Evolutionary conservation across 2,797 vertebrate species (phyloP), one percentile per base, ranked within the genome.

Genomic region (Gadopsis bispinosus): DNA sequence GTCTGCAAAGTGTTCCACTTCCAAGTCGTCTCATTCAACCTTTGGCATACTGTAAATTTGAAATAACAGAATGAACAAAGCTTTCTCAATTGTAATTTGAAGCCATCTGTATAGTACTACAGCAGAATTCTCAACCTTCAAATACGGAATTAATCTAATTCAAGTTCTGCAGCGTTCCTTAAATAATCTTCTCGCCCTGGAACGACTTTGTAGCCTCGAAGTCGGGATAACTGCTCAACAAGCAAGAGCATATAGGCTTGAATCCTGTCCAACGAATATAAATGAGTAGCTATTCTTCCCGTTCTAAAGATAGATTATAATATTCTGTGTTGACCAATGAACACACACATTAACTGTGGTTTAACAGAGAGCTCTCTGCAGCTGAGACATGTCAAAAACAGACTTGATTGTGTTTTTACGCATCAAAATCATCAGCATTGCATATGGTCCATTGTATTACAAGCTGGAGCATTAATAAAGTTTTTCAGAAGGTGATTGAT

Each of bases 401-500:
- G 20, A 48, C 9, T 31, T 35, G 10, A 7, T 61, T 55, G 1
- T 35, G 47, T 50, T 47, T 65, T 10, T 16, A 20, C 31, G 1
- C 26, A 66, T 45, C 1, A 14, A 50, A 35, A 71, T 61, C 11
- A 35, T 20, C 47, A 60, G 51, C 53, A n/a, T 0, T 31, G 19
- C 41, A 47, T 37, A 43, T 16, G 2, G 43, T 19, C 65, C 50
- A 43, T 41, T 61, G 14, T 0, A 20, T 51, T 35, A 39, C 16
- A 4, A 19, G 19, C 65, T 68, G 29, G 6, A 56, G 31, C 41
- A 6, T 26, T 43, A 50, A 55, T 64, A 35, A 60, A 45, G 11
- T 26, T 48, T 26, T 59, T 13, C 53, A 70, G 2, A 22, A 54
- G 47, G 41, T 73, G 39, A 82, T 65, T 73, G 41, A 29, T 59